Evolutionary conservation across 2,797 vertebrate genomes (phyloP).

Genomic region (Denticeps clupeoides): DNA sequence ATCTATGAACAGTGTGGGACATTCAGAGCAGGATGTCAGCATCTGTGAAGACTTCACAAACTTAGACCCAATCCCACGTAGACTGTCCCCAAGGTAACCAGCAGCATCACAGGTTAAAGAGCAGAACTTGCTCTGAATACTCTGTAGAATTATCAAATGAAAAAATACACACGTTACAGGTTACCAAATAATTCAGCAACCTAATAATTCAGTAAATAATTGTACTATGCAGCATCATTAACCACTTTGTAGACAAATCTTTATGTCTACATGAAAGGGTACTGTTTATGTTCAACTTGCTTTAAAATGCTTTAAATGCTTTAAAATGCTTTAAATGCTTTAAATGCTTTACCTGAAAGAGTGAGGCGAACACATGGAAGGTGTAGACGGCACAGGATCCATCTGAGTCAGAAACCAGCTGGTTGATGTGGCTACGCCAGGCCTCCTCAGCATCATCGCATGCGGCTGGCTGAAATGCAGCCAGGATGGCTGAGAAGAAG

Average conservation of each 20-base stretch:
- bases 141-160: slow-evolving; percentile 54
- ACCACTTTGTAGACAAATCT: no score
- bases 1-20: slow-evolving; percentile 88
- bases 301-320: no score
- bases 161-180: background rate
- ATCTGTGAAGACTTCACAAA: slow-evolving; percentile 90
- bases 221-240: no score
- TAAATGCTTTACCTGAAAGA: slow-evolving; percentile 82
- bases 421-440: slow-evolving; percentile 88
- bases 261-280: no score
- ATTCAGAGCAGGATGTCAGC: slow-evolving; percentile 85
- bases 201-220: no score
- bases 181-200: slow-evolving; percentile 5
- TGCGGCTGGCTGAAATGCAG: slow-evolving; percentile 82
- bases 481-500: slow-evolving; percentile 94
- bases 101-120: slow-evolving; percentile 86
- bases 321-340: no score
- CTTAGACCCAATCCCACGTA: slow-evolving; percentile 86
- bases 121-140: slow-evolving; percentile 89
- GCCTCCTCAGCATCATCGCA: slow-evolving; percentile 91
- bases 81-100: slow-evolving; percentile 79
- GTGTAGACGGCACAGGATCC: slow-evolving; percentile 92
- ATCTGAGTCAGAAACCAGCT: slow-evolving; percentile 85
- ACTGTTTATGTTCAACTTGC: no score
- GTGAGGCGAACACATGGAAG: slow-evolving; percentile 86